phyloP scores from a whole-genome alignment of 2,888 invertebrate genomes.

The Scaptodrosophila latifasciaeformis region DNA sequence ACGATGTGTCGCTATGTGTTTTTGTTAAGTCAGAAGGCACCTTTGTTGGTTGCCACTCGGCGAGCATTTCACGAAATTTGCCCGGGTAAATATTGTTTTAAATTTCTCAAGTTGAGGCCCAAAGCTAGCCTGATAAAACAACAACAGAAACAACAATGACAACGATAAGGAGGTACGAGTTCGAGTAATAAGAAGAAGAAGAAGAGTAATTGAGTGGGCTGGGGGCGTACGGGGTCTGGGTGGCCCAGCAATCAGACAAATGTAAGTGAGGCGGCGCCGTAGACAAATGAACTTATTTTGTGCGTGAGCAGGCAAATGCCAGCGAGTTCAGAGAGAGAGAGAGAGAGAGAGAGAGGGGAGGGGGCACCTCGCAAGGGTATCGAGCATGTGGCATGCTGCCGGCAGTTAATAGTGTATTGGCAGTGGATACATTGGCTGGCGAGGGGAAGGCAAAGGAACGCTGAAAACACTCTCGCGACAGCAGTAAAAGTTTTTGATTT shows the following conservation, averaged over 20 bases:
- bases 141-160: slow-evolving; percentile 11
- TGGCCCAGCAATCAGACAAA: neutral
- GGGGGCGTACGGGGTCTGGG: too few species aligned
- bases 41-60: neutral
- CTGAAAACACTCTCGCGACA: neutral
- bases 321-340: neutral
- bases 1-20: slow-evolving; percentile 12
- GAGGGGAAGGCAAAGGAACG: too few species aligned
- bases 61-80: slow-evolving; percentile 1
- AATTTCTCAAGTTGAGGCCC: slow-evolving; percentile 41
- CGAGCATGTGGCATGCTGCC: slow-evolving; percentile 23
- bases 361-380: neutral
- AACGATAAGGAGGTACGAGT: too few species aligned
- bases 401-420: slow-evolving; percentile 36
- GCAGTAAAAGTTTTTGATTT: slow-evolving; percentile 60
- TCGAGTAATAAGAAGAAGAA: slow-evolving; percentile 5
- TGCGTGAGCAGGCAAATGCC: slow-evolving; percentile 9
- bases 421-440: slow-evolving; percentile 10
- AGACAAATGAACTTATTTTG: slow-evolving; percentile 55
- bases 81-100: slow-evolving; percentile 55
- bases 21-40: too few species aligned
- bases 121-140: slow-evolving; percentile 30
- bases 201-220: too few species aligned
- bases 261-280: slow-evolving; percentile 20
- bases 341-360: slow-evolving; percentile 9